Evolutionary conservation across 2,113 vertebrate species (phyloP), one percentile per base, ranked within the genome.

Genomic region (Corydoras maculifer): DNA sequence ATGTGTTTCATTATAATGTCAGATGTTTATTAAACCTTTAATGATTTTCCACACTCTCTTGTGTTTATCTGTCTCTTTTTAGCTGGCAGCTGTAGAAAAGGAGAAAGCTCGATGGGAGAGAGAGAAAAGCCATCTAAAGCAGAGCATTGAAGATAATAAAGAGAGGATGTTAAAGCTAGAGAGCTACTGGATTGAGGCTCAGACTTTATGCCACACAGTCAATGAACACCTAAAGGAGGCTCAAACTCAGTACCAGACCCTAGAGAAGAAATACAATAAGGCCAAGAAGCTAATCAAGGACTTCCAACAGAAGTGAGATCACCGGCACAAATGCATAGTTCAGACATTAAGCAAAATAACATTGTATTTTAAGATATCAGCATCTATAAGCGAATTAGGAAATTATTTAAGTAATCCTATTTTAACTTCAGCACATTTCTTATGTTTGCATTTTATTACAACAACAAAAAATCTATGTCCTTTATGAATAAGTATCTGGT

Each of bases 231-330:
- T 99, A 80, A 99, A 98, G 85, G 97, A 99, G 82, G 96, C 95
- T 0, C 97, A 99, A 81, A 94, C 89, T 60, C 96, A 99, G 81
- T 98, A 99, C 82, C 94, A 98, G 85, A 79, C 92, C 65, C 86
- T 99, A 82, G 97, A 99, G 85, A 99, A 98, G 90, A 99, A 99
- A 75, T 99, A 99, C 78, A 98, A 97, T 88, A 99, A 99, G 84
- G 97, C 97, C 75, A 99, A 99, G 89, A 99, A 99, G 74, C 77
- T 98, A 83, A 99, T 98, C 88, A 99, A 99, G 83, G 96, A 99
- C 82, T 99, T 96, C 85, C 96, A 99, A 78, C 94, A 97, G 88
- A 98, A 97, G 96, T 98, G 86, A 96, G 94, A 78, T 2, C 49
- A 61, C 4, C 7, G 35, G 4, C 7, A 25, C 35, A 43, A 43